Evolutionary conservation across 2,113 vertebrate species (phyloP).

Genomic region (Nycticorax nycticorax): DNA sequence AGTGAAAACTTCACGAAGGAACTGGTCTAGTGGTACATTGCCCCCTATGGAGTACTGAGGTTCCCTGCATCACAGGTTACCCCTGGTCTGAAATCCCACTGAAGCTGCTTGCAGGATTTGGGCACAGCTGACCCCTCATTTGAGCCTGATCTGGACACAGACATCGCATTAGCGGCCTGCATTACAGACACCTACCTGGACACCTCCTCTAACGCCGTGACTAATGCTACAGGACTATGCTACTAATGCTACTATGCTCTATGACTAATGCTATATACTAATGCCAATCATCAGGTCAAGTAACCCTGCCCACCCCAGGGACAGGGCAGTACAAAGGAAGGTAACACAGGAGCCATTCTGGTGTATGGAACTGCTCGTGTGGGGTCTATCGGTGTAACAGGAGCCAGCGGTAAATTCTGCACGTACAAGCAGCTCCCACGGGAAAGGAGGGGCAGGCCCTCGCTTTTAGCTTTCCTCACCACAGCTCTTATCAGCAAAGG

Average conservation of each 20-base stretch:
- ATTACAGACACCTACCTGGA: neutral
- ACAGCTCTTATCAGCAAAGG: neutral
- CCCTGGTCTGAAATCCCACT: neutral
- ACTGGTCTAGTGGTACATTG: neutral
- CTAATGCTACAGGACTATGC: neutral
- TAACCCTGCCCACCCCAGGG: neutral
- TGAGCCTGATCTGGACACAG: neutral
- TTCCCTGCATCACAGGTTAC: neutral
- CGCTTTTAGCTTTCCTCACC: neutral
- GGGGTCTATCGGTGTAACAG: neutral
- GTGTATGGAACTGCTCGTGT: neutral
- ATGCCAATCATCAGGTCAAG: neutral
- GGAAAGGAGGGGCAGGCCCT: neutral
- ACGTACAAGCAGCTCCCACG: neutral
- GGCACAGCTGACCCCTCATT: neutral
- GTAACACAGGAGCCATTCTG: rapidly evolving
- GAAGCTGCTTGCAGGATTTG: rapidly evolving
- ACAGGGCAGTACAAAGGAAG: neutral
- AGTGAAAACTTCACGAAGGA: neutral
- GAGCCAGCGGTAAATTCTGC: neutral
- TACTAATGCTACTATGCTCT: neutral
- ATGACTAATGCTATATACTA: neutral
- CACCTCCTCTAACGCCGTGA: neutral
- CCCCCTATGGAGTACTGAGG: neutral
- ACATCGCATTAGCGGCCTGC: neutral